Conservation (phyloP, 2,888 invertebrate genomes). For the Corythucha ciliata region DNA sequence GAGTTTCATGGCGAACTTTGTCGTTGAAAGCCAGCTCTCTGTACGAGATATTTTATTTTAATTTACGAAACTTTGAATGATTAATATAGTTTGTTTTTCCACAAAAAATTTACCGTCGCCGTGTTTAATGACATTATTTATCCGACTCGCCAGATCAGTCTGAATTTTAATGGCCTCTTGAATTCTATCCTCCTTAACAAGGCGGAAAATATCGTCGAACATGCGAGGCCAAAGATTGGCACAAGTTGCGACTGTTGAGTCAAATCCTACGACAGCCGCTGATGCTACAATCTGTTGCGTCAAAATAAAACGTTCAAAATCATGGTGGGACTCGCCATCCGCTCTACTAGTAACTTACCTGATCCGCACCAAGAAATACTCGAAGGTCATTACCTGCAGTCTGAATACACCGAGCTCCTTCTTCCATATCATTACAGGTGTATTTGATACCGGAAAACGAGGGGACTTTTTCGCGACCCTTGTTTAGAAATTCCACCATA, state of each 20-base stretch:
- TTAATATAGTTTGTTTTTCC: too few relatives aligned
- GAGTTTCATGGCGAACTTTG: constrained; percentile 59
- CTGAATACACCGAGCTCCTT: constrained; percentile 53
- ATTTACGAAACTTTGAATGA: too few relatives aligned
- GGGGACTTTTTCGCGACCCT: constrained; percentile 54
- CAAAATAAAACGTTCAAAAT: too few relatives aligned
- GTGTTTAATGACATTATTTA: constrained; percentile 47
- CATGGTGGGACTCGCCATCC: too few relatives aligned
- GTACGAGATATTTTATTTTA: too few relatives aligned
- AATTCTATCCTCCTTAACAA: constrained; percentile 45
- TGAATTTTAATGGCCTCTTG: constrained; percentile 48
- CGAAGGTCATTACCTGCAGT: constrained; percentile 40
- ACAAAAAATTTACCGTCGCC: too few relatives aligned
- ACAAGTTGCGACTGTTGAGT: constrained; percentile 61
- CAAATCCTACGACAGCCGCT: constrained; percentile 57
- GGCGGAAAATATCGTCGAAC: constrained; percentile 49
- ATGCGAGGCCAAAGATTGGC: constrained; percentile 56
- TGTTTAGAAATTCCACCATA: constrained; percentile 58
- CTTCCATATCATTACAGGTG: constrained; percentile 61
- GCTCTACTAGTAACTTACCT: too few relatives aligned
- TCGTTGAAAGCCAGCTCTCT: constrained; percentile 64
- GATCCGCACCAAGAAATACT: constrained; percentile 45
- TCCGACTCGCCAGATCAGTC: constrained; percentile 45
- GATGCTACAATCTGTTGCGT: constrained; percentile 57
- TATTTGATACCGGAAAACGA: constrained; percentile 76